Evolutionary conservation across 1,140 invertebrate species (phyloP).

Genomic region (Drosophila melanica): DNA sequence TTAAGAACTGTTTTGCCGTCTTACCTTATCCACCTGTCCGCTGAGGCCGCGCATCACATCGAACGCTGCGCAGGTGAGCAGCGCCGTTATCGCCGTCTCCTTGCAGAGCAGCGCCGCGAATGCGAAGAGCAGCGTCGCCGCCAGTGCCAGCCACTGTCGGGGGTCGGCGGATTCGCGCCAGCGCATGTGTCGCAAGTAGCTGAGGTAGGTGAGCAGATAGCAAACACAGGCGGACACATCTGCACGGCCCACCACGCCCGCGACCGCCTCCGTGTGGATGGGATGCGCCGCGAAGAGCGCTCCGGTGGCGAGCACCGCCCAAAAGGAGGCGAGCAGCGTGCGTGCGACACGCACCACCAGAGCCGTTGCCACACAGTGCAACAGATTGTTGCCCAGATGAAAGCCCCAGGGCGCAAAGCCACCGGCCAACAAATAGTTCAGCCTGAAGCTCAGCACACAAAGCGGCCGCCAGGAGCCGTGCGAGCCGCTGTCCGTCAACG

Average conservation of each 20-base stretch:
- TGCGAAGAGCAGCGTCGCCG: constrained; percentile 86
- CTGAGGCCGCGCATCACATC: constrained; percentile 86
- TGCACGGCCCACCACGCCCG: constrained; percentile 97
- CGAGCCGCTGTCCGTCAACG: constrained; percentile 92
- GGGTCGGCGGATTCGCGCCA: constrained; percentile 86
- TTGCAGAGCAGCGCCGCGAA: constrained; percentile 92
- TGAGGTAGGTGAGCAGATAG: constrained; percentile 93
- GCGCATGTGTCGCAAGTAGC: constrained; percentile 88
- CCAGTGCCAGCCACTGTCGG: constrained; percentile 86
- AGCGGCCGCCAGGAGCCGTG: constrained; percentile 97
- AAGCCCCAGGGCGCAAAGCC: constrained; percentile 95
- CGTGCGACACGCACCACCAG: constrained; percentile 90
- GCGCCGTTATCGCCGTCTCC: constrained; percentile 95
- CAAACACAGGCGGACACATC: constrained; percentile 96
- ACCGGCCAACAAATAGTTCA: constrained; percentile 94
- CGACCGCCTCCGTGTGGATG: constrained; percentile 97
- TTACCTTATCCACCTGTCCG: constrained; percentile 78
- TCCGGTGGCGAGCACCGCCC: constrained; percentile 90
- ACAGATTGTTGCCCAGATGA: constrained; percentile 94
- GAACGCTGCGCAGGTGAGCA: constrained; percentile 94
- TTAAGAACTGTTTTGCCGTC: neutral
- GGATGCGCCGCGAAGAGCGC: constrained; percentile 97
- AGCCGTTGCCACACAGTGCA: constrained; percentile 92
- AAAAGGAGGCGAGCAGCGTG: constrained; percentile 87
- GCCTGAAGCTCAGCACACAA: constrained; percentile 95